A percentile compares a stretch with the other conserved stretches of the same genome.
Conservation (phyloP, 1,140 invertebrate genomes). For the Trachymyrmex septentrionalis region DNA sequence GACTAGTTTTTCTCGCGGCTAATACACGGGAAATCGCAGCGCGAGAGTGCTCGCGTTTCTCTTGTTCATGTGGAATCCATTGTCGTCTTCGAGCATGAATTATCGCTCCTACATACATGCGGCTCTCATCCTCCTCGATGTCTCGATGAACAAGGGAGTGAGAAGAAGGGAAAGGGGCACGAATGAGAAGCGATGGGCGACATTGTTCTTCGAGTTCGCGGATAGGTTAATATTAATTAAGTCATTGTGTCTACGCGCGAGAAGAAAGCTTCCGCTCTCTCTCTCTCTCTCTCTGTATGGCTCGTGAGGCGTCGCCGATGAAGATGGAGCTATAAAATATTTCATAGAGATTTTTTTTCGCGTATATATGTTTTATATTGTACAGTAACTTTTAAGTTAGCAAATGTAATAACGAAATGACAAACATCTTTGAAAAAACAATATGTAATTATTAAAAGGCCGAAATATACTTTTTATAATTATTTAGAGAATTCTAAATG, state of each 20-base stretch:
- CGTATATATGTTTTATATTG: neutral
- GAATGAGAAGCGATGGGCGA: neutral
- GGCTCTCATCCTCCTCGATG: neutral
- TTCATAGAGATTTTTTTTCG: neutral
- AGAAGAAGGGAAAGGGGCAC: too few species aligned
- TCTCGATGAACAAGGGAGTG: neutral
- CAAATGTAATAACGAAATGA: neutral
- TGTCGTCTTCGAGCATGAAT: constrained; percentile 48
- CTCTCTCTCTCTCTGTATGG: too few species aligned
- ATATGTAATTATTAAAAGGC: constrained; percentile 10
- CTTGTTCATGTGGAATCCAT: neutral
- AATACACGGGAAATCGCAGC: constrained; percentile 34
- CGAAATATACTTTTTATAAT: constrained; percentile 21
- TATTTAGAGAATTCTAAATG: constrained; percentile 75
- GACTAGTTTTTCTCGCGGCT: constrained; percentile 40
- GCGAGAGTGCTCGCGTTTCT: constrained; percentile 28
- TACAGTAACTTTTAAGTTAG: neutral
- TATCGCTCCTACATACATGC: constrained; percentile 22
- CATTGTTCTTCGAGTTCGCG: constrained; percentile 29
- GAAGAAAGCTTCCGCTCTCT: constrained; percentile 2
- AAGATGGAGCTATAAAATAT: neutral
- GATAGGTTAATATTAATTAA: constrained; percentile 54
- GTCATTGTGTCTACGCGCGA: constrained; percentile 18
- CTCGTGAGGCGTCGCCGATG: neutral
- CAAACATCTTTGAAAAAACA: neutral